Evolutionary conservation across 2,797 vertebrate species (phyloP).

Genomic region (Gymnocypris eckloni): DNA sequence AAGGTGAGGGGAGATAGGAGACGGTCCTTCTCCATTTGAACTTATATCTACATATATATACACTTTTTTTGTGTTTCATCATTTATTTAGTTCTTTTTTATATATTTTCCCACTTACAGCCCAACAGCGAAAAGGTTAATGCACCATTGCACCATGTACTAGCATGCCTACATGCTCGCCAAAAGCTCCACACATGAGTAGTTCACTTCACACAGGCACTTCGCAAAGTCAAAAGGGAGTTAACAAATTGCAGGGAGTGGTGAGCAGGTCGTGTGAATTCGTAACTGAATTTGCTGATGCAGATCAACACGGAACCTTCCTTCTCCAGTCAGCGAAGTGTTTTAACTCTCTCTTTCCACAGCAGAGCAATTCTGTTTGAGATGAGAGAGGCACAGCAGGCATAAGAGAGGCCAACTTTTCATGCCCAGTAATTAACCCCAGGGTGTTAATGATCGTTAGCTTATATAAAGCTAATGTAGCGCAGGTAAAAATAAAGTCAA

Average conservation of each 20-base stretch:
- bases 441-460: conserved; percentile 42
- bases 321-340: background rate
- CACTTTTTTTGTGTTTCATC: background rate
- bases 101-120: conserved; percentile 16
- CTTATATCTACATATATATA: conserved; percentile 36
- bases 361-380: conserved; percentile 21
- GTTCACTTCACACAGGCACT: conserved; percentile 35
- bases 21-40: conserved; percentile 11
- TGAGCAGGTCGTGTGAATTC: conserved; percentile 15
- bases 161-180: background rate
- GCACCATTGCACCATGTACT: conserved; percentile 34
- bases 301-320: background rate
- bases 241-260: conserved; percentile 28
- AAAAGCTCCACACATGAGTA: conserved; percentile 23
- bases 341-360: conserved; percentile 16
- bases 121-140: conserved; percentile 43
- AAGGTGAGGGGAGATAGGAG: conserved; percentile 49
- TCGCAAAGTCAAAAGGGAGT: conserved; percentile 51
- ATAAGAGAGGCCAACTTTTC: background rate
- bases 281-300: conserved; percentile 29
- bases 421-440: conserved; percentile 15
- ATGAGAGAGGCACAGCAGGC: conserved; percentile 10
- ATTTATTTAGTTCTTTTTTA: background rate
- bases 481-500: conserved; percentile 30
- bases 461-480: conserved; percentile 37